A percentile compares a stretch with the other conserved stretches of the same genome.
Evolutionary conservation across 2,888 invertebrate genomes (phyloP).

Genomic region (Chironomus tentans): DNA sequence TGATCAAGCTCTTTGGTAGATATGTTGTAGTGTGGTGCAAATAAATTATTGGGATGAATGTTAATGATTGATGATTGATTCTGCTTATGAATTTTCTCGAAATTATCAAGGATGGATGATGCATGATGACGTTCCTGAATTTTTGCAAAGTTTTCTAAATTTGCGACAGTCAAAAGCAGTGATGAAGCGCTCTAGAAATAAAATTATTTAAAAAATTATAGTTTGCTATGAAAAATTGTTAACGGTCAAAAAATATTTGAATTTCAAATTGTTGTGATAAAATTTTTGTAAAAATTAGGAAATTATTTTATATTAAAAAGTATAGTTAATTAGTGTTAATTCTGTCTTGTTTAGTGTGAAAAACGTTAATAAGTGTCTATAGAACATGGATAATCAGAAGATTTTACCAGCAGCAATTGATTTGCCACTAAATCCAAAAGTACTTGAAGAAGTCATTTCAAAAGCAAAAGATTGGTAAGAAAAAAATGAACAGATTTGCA

Average conservation of each 20-base stretch:
- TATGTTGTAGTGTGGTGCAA: constrained; percentile 23
- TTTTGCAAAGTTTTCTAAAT: constrained; percentile 50
- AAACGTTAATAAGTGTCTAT: neutral
- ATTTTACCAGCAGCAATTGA: neutral
- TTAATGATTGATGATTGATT: neutral
- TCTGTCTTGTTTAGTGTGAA: neutral
- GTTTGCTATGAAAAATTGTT: neutral
- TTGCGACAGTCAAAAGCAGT: constrained; percentile 67
- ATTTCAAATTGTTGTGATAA: no score
- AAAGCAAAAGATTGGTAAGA: constrained; percentile 60
- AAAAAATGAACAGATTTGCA: neutral
- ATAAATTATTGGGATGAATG: constrained; percentile 16
- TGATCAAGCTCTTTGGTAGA: constrained; percentile 52
- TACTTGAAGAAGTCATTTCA: constrained; percentile 55
- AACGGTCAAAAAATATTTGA: no score
- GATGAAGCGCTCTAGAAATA: constrained; percentile 67
- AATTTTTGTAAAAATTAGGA: neutral
- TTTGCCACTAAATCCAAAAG: constrained; percentile 49
- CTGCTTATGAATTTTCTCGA: neutral
- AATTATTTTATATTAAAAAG: neutral
- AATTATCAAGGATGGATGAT: neutral
- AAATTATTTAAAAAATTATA: neutral
- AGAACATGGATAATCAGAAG: neutral
- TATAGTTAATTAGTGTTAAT: neutral
- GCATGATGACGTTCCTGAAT: constrained; percentile 41